These are phyloP conservation scores for Caenorhabditis sp. DNA, from an alignment of 2,888 invertebrate species.

Conservation along the genomic window DNA sequence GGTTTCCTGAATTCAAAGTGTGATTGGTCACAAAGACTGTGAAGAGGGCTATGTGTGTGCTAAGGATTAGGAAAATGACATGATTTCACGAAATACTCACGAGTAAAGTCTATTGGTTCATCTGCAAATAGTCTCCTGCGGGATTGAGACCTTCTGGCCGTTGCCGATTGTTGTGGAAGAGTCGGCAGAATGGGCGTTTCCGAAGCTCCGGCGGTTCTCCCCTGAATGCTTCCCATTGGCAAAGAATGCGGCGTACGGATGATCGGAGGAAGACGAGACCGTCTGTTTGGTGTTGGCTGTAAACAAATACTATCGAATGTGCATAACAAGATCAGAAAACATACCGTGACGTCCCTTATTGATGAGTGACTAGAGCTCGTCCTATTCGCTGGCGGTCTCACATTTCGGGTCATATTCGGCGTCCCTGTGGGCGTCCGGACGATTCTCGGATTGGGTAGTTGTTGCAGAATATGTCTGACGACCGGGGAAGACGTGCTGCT, in stretches of 20 bases:
- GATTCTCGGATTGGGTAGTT: conserved; percentile 7
- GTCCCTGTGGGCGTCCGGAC: conserved; percentile 4
- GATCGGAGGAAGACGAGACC: neutral
- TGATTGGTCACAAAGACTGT: too few species aligned
- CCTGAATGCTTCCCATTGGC: conserved; percentile 16
- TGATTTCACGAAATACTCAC: neutral
- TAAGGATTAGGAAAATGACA: neutral
- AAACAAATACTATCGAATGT: neutral
- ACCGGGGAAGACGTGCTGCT: conserved; percentile 15
- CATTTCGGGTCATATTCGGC: conserved; percentile 15
- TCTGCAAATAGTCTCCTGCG: conserved; percentile 32
- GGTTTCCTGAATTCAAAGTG: neutral
- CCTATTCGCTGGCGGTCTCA: neutral
- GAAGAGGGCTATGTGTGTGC: too few species aligned
- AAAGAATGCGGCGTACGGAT: conserved; percentile 10
- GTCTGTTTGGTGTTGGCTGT: conserved; percentile 11
- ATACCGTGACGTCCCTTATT: conserved; percentile 7
- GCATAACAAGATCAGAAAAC: neutral
- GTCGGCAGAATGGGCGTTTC: neutral
- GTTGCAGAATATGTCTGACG: conserved; percentile 10
- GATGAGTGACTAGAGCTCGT: conserved; percentile 12
- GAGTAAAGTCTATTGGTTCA: neutral
- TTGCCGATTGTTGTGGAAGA: neutral
- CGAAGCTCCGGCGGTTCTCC: neutral
- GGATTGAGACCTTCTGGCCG: conserved; percentile 21